Evolutionary conservation across 2,113 vertebrate species (phyloP).

Genomic region (Chamaea fasciata): DNA sequence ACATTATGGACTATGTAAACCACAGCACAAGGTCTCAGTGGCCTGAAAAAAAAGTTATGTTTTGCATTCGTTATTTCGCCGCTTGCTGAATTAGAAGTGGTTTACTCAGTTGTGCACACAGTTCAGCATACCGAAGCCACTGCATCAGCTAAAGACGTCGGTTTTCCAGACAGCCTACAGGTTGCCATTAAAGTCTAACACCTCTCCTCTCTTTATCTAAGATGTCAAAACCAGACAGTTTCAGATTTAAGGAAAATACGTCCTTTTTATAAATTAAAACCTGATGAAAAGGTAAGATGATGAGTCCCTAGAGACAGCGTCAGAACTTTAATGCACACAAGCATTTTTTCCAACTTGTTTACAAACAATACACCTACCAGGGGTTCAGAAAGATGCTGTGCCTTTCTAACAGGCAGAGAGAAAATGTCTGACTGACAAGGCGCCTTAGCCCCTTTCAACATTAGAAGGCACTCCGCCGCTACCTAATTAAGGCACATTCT

Average conservation of each 20-base stretch:
- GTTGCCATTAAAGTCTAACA: neutral
- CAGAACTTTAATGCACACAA: neutral
- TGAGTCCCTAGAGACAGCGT: neutral
- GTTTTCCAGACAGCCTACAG: neutral
- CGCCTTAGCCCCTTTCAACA: constrained; percentile 15
- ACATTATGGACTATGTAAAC: neutral
- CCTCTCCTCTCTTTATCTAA: neutral
- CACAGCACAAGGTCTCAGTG: neutral
- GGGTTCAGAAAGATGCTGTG: neutral
- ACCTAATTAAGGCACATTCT: constrained; percentile 23
- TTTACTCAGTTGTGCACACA: neutral
- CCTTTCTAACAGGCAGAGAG: neutral
- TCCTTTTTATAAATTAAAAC: neutral
- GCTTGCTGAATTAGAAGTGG: constrained; percentile 3
- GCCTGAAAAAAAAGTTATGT: constrained; percentile 6
- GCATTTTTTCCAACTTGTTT: neutral
- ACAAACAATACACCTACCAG: neutral
- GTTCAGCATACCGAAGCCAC: neutral
- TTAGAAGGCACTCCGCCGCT: neutral
- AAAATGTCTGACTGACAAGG: constrained; percentile 59
- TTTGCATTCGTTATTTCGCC: neutral
- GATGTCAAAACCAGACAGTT: neutral
- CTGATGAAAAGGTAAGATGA: neutral
- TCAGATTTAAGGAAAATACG: neutral
- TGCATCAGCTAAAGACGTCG: neutral